Conservation (phyloP, 2,888 invertebrate genomes). For the Adineta ricciae region DNA sequence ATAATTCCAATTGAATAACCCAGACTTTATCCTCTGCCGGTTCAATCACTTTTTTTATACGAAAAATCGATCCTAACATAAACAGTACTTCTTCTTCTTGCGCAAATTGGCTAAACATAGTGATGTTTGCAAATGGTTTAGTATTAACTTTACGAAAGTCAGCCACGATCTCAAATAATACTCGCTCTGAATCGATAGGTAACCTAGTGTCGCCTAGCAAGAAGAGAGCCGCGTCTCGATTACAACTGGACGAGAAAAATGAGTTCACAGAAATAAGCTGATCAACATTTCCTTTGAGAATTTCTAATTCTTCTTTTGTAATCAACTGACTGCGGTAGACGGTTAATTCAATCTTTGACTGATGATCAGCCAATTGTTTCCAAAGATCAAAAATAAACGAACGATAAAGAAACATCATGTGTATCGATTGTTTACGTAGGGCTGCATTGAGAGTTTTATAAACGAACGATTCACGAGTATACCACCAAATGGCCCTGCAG, state of each 20-base stretch:
- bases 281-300: neutral
- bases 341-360: neutral
- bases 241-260: neutral
- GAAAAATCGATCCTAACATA: neutral
- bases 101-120: neutral
- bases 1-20: neutral
- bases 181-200: neutral
- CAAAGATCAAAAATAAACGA: neutral
- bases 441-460: neutral
- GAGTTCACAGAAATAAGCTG: neutral
- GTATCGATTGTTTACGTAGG: neutral
- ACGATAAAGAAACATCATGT: neutral
- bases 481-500: neutral
- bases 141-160: neutral
- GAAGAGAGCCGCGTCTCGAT: neutral
- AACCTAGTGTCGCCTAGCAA: neutral
- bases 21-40: neutral
- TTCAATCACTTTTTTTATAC: too few species aligned
- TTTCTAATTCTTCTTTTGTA: neutral
- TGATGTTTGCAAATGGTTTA: conserved; percentile 1
- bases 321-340: conserved; percentile 7
- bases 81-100: neutral
- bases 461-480: neutral
- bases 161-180: conserved; percentile 1
- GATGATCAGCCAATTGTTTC: neutral